These are phyloP conservation scores for Eledona agricola DNA, from an alignment of 2,888 invertebrate species.

Conservation along the genomic window DNA sequence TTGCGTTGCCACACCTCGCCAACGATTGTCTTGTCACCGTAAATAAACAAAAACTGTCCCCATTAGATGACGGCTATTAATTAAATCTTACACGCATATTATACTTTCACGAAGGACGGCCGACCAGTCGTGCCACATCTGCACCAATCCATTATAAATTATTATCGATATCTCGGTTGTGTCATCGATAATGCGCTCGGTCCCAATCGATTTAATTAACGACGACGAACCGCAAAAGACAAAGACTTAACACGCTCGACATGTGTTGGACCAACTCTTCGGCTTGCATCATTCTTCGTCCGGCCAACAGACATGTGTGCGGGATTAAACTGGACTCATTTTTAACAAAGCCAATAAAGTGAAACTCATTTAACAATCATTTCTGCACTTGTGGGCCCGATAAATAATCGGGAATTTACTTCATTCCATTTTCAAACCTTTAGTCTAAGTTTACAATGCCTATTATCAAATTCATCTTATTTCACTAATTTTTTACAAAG, in stretches of 20 bases:
- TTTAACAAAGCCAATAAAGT: too few relatives aligned
- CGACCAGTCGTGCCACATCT: conserved; percentile 36
- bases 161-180: conserved; percentile 37
- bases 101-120: conserved; percentile 49
- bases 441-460: too few relatives aligned
- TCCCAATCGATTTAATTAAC: conserved; percentile 28
- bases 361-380: too few relatives aligned
- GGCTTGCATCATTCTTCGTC: too few relatives aligned
- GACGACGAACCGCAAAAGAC: conserved; percentile 4
- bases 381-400: too few relatives aligned
- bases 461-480: too few relatives aligned
- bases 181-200: conserved; percentile 27
- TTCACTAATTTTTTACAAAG: too few relatives aligned
- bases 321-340: too few relatives aligned
- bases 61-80: conserved; percentile 51
- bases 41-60: conserved; percentile 54
- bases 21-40: conserved; percentile 50
- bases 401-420: too few relatives aligned
- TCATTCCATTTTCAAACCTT: too few relatives aligned
- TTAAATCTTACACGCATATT: conserved; percentile 47
- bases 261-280: too few relatives aligned
- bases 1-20: conserved; percentile 45
- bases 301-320: neutral
- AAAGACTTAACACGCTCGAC: neutral
- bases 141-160: conserved; percentile 41